A percentile compares a stretch with the other conserved stretches of the same genome.
Evolutionary conservation across 35 echinoderm and acorn worm genomes (phyloP).

Genomic region (Nesometra sesokonis): DNA sequence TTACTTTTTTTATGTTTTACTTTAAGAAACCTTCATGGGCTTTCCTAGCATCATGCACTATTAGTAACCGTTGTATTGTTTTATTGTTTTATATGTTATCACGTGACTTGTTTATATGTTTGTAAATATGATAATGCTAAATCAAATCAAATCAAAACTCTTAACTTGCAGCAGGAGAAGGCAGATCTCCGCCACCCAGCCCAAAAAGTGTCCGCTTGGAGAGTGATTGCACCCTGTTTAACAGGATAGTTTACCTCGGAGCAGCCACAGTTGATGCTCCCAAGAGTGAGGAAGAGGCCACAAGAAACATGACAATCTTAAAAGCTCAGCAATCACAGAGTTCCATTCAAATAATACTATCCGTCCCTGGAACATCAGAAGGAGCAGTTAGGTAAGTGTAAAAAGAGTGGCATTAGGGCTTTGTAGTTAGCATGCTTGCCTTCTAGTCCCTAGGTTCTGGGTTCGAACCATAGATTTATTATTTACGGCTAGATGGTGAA

Average conservation of each 20-base stretch:
- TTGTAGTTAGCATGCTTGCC: no score
- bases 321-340: slow-evolving; percentile 65
- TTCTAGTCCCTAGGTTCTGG: no score
- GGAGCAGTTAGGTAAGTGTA: slow-evolving; percentile 74
- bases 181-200: background rate
- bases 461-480: no score
- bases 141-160: no score
- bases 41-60: no score
- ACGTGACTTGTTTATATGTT: no score
- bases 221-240: slow-evolving; percentile 73
- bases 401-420: background rate
- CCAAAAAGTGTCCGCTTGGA: slow-evolving; percentile 44
- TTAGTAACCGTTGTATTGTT: no score
- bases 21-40: no score
- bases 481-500: no score
- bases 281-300: slow-evolving; percentile 78
- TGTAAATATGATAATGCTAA: no score
- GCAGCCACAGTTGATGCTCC: slow-evolving; percentile 87
- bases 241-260: slow-evolving; percentile 89
- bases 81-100: no score
- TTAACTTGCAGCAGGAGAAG: background rate
- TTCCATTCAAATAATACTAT: slow-evolving; percentile 87
- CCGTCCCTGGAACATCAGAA: slow-evolving; percentile 87
- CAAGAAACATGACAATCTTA: slow-evolving; percentile 81
- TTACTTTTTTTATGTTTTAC: no score